These are phyloP conservation scores for Orycteropus afer DNA, from an alignment of 2,113 vertebrate species.

Conservation along the genomic window DNA sequence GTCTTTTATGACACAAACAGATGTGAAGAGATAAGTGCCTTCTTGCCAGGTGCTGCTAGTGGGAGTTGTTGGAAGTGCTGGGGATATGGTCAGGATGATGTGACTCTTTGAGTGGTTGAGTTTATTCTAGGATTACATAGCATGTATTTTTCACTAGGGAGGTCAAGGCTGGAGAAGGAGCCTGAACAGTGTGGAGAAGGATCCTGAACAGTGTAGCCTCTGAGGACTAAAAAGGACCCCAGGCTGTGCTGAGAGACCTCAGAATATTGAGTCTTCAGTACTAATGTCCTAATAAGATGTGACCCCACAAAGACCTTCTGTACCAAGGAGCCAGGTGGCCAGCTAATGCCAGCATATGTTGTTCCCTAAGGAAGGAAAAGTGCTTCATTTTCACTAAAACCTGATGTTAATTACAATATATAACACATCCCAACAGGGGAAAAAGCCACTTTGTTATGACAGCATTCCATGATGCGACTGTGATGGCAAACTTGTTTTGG, in stretches of 20 bases:
- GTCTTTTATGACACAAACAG: background rate
- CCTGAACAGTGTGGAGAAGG: background rate
- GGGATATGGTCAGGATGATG: no score
- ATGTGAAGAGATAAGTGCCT: background rate
- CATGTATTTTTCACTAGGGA: background rate
- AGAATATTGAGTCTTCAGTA: background rate
- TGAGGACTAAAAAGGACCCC: background rate
- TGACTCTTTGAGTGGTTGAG: background rate
- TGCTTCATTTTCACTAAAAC: constrained; percentile 55
- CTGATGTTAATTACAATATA: background rate
- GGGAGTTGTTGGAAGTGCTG: background rate
- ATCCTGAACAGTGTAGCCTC: background rate
- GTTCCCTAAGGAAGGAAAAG: constrained; percentile 41
- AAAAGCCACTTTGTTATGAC: background rate
- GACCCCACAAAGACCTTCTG: background rate
- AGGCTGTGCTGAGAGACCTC: background rate
- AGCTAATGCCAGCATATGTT: background rate
- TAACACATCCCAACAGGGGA: background rate
- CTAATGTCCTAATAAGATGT: background rate
- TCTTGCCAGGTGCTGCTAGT: background rate
- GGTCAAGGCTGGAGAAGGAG: background rate
- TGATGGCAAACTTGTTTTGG: background rate
- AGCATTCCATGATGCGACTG: background rate
- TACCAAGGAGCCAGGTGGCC: background rate
- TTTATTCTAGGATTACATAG: background rate